Conservation (phyloP, 2,113 vertebrate species). For the Rhea americana region DNA sequence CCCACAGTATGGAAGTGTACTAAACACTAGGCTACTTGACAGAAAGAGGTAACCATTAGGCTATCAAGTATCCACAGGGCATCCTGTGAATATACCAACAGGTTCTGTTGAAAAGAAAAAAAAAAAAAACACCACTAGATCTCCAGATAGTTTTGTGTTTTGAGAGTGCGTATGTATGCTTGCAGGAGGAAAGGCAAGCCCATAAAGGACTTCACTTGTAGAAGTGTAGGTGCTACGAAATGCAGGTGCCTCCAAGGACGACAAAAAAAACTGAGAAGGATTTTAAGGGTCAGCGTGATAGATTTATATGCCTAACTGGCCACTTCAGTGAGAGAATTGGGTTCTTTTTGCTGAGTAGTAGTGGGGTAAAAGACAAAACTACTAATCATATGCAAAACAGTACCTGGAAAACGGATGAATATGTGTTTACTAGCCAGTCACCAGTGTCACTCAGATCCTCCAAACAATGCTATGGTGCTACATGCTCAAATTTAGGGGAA, state of each 20-base stretch:
- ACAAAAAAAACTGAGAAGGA: not conserved
- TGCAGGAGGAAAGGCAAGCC: not conserved
- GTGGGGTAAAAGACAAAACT: not conserved
- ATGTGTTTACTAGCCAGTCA: not conserved
- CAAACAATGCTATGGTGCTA: not conserved
- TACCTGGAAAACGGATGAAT: not conserved
- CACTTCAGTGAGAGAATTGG: not conserved
- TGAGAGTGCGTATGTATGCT: not conserved
- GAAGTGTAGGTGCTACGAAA: not conserved
- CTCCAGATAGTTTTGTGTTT: no score
- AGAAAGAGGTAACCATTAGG: not conserved
- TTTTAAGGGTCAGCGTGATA: not conserved
- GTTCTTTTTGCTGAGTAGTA: not conserved
- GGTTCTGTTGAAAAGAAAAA: not conserved
- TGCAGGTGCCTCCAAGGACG: not conserved
- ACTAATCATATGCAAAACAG: not conserved
- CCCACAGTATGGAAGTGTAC: accelerated
- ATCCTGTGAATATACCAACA: not conserved
- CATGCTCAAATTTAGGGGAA: not conserved
- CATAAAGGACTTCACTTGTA: not conserved
- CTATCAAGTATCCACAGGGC: not conserved
- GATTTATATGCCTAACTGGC: not conserved
- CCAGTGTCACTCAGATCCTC: not conserved
- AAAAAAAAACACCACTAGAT: accelerated
- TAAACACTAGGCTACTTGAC: not conserved